These are phyloP conservation scores for Xestia sexstrigata DNA, from an alignment of 2,888 invertebrate species.

Conservation along the genomic window DNA sequence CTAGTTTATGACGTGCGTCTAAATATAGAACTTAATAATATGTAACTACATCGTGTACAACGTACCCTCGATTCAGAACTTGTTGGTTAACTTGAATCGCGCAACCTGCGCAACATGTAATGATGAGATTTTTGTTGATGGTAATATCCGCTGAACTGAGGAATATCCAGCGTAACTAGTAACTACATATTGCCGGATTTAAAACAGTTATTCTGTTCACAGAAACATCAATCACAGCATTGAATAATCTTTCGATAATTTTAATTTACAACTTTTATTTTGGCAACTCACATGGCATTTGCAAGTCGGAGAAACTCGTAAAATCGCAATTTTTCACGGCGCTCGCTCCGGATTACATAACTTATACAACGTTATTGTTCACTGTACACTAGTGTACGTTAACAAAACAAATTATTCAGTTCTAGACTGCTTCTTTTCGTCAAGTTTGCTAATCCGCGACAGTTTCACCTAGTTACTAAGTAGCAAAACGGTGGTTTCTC, in stretches of 20 bases:
- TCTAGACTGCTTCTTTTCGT: slow-evolving; percentile 20
- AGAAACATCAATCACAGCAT: neutral
- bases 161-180: neutral
- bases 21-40: slow-evolving; percentile 38
- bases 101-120: neutral
- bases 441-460: neutral
- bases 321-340: slow-evolving; percentile 78
- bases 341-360: slow-evolving; percentile 54
- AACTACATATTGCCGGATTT: neutral
- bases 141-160: slow-evolving; percentile 15
- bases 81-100: slow-evolving; percentile 24
- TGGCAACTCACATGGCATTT: slow-evolving; percentile 50
- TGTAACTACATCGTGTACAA: slow-evolving; percentile 7
- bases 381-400: too few species aligned
- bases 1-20: slow-evolving; percentile 5
- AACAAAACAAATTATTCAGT: slow-evolving; percentile 14
- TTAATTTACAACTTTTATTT: slow-evolving; percentile 28
- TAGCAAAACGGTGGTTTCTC: neutral
- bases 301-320: slow-evolving; percentile 78
- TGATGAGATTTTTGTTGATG: slow-evolving; percentile 12
- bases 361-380: slow-evolving; percentile 53
- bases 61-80: slow-evolving; percentile 24
- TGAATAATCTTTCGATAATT: neutral
- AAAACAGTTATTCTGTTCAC: neutral
- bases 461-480: slow-evolving; percentile 1